Conservation (phyloP, 1,140 invertebrate species). For the Agrilus planipennis region DNA sequence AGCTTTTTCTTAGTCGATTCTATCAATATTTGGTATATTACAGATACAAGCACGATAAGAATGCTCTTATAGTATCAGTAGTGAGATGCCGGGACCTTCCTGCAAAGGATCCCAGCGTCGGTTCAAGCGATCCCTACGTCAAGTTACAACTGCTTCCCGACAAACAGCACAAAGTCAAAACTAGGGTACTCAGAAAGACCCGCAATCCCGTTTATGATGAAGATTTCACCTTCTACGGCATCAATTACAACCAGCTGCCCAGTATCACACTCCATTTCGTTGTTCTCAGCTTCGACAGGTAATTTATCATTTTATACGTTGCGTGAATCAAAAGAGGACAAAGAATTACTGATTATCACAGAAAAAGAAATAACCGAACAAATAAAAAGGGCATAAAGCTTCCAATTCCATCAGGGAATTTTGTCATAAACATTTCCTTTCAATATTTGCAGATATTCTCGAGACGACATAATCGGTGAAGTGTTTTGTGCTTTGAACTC, state of each 20-base stretch:
- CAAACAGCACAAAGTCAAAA: constrained; percentile 91
- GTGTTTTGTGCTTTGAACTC: constrained; percentile 76
- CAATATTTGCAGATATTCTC: constrained; percentile 57
- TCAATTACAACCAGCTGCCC: constrained; percentile 70
- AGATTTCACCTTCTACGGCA: constrained; percentile 93
- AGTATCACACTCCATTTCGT: constrained; percentile 87
- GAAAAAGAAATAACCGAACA: too few species aligned
- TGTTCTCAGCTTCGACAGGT: constrained; percentile 88
- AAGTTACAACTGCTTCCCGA: constrained; percentile 88
- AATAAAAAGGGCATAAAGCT: too few species aligned
- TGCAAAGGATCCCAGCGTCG: constrained; percentile 56
- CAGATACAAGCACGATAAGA: constrained; percentile 78
- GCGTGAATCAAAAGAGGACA: too few species aligned
- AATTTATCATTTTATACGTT: too few species aligned
- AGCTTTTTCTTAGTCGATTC: too few species aligned
- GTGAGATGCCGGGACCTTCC: constrained; percentile 75
- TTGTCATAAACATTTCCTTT: too few species aligned
- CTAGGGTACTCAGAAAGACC: constrained; percentile 83
- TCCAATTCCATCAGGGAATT: too few species aligned
- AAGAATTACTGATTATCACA: too few species aligned
- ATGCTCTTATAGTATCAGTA: constrained; percentile 81
- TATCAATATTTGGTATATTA: constrained; percentile 9
- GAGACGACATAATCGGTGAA: constrained; percentile 95
- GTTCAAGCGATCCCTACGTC: constrained; percentile 79
- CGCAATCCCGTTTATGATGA: constrained; percentile 90